Base-by-base conservation (phyloP, 1,140 invertebrate genomes). In the Meloidogyne chitwoodi region DNA sequence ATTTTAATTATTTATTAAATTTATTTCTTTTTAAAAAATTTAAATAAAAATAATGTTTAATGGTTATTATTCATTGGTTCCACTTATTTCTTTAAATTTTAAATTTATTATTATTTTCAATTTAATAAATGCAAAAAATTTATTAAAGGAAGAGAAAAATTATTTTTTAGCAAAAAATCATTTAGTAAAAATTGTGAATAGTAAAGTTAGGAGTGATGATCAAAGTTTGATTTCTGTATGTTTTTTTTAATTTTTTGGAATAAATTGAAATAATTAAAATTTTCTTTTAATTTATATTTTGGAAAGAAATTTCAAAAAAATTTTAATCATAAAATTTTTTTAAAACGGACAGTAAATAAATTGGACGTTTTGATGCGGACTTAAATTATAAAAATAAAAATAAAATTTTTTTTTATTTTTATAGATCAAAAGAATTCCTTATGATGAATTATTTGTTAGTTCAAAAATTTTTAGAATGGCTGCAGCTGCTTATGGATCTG, bases 381-480 rank as follows among this genome's bases (percentile, higher is more conserved):
- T n/a, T n/a, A n/a, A n/a, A n/a, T n/a, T n/a, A n/a, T n/a, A n/a
- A n/a, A n/a, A n/a, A n/a, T n/a, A n/a, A n/a, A n/a, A n/a, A n/a
- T n/a, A n/a, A n/a, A n/a, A n/a, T 11, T 38, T 38, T 11, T 8
- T 38, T 38, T 41, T 41, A 34, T 34, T 3, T 34, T 34, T 3
- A 4, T n/a, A 56, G 48, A 19, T 56, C 48, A 56, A 14, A n/a
- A n/a, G 48, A 56, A 56, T n/a, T n/a, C 48, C 70, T 29, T 73
- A 73, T 38, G 34, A 22, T n/a, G 48, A 73, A 61, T 10, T 38
- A 34, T 64, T 73, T 34, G 56, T 73, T 24, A 24, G 38, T 22
- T 34, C 61, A 19, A 73, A 73, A 62, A 81, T 81, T 62, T 74
- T 81, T 48, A 62, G 72, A 27, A 68, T 81, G 41, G 73, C 79